Evolutionary conservation across 2,113 vertebrate species (phyloP).

Genomic region (Papio anubis): DNA sequence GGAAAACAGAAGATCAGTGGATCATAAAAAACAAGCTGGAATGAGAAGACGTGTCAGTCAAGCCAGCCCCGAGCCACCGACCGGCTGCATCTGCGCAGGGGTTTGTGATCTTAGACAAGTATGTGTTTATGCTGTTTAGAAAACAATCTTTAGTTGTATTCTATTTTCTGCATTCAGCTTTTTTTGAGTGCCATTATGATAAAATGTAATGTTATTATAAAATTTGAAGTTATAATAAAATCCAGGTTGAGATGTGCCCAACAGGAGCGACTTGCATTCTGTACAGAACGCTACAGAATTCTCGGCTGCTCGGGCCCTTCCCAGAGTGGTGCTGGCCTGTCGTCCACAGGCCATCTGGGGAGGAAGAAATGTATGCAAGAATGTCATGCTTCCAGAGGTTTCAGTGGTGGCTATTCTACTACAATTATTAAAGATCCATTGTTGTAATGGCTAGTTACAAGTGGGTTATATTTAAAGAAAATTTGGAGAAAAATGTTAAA

Average conservation of each 20-base stretch:
- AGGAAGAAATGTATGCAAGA: fast-evolving
- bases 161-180: neutral
- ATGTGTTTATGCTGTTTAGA: too few species aligned
- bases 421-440: neutral
- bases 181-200: neutral
- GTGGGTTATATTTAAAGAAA: neutral
- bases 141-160: too few species aligned
- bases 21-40: neutral
- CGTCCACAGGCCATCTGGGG: fast-evolving
- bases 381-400: neutral
- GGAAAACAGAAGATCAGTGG: neutral
- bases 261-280: too few species aligned
- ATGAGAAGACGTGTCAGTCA: fast-evolving
- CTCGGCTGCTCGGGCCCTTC: neutral
- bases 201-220: neutral
- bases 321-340: fast-evolving
- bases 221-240: neutral
- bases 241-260: neutral
- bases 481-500: neutral
- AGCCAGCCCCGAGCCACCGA: fast-evolving
- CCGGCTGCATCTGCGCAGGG: fast-evolving
- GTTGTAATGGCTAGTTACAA: neutral
- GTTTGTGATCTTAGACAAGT: fast-evolving
- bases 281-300: neutral
- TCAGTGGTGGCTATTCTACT: neutral